These are phyloP conservation scores for Menidia beryllina DNA, from an alignment of 2,113 vertebrate genomes.

Conservation along the genomic window DNA sequence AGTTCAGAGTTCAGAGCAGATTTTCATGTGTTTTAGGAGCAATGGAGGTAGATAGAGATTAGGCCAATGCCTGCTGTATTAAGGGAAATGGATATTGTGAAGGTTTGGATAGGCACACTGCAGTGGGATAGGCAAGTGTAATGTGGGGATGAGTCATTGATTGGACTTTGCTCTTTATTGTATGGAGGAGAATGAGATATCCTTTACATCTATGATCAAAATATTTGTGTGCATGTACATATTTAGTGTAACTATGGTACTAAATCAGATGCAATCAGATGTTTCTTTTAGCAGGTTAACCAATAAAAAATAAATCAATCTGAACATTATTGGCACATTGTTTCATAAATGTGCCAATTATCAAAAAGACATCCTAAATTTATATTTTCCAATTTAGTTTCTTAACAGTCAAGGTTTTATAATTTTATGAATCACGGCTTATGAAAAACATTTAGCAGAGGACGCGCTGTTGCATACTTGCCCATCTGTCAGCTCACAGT, in stretches of 20 bases:
- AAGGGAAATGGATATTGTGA: too few relatives aligned
- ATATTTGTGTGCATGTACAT: not conserved
- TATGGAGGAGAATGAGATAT: too few relatives aligned
- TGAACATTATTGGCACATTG: not conserved
- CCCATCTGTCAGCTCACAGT: conserved; percentile 36
- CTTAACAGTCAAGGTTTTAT: conserved; percentile 11
- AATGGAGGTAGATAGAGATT: too few relatives aligned
- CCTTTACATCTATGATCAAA: not conserved
- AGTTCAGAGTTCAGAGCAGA: too few relatives aligned
- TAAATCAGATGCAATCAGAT: not conserved
- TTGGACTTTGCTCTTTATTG: not conserved
- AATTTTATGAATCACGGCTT: conserved; percentile 17
- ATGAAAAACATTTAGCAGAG: conserved; percentile 13
- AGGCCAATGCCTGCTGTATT: too few relatives aligned
- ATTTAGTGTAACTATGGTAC: not conserved
- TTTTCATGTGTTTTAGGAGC: too few relatives aligned
- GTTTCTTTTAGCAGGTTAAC: too few relatives aligned
- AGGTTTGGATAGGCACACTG: too few relatives aligned
- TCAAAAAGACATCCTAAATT: not conserved
- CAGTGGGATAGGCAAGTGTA: too few relatives aligned
- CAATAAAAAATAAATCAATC: too few relatives aligned
- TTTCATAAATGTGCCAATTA: not conserved
- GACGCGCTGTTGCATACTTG: conserved; percentile 15
- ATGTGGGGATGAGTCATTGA: not conserved
- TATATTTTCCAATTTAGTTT: not conserved